Base-by-base conservation (phyloP, 2,888 invertebrate species). In the Tenthredo amoena region DNA sequence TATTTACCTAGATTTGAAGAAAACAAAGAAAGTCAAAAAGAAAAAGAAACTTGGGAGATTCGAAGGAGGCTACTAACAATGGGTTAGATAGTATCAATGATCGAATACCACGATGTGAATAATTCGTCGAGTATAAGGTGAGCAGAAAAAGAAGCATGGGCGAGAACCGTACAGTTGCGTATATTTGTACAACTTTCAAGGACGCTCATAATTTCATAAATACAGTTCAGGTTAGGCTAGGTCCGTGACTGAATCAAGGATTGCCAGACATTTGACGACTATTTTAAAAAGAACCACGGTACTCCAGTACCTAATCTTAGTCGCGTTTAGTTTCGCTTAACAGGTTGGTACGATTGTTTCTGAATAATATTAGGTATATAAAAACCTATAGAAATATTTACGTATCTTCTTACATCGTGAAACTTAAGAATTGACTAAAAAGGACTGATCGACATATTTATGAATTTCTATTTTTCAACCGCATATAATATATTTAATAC, bases 121-220 rank as follows among this genome's bases (percentile, higher is more conserved):
- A 72, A 72, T 72, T 37, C 40, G 40, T 40, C 40, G 40, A 3
- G 7, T n/a, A 58, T n/a, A 62, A 10, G 21, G 31, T 15, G 3
- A 72, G 21, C n/a, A 50, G n/a, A 50, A 47, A 50, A 77, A 4
- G 21, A 18, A 74, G 7, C 21, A 74, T 18, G 21, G 26, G 72
- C 72, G 12, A 12, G 3, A 21, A 43, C 37, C 43, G 72, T 43
- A 12, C 18, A 21, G 26, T n/a, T 18, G 18, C 50, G 47, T 18
- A 43, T 84, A 43, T 84, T 84, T 34, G n/a, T 74, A 18, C 74
- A 84, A 86, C 86, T 88, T 88, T 87, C 90, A 89, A 90, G 90
- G 90, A 89, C 88, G 87, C 86, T 86, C 87, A 88, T 88, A 89
- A 88, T 90, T 90, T 88, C 89, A 88, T 87, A n/a, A 89, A 71